These are phyloP conservation scores for Volucella bombylans DNA, from an alignment of 2,888 invertebrate species.

Conservation along the genomic window DNA sequence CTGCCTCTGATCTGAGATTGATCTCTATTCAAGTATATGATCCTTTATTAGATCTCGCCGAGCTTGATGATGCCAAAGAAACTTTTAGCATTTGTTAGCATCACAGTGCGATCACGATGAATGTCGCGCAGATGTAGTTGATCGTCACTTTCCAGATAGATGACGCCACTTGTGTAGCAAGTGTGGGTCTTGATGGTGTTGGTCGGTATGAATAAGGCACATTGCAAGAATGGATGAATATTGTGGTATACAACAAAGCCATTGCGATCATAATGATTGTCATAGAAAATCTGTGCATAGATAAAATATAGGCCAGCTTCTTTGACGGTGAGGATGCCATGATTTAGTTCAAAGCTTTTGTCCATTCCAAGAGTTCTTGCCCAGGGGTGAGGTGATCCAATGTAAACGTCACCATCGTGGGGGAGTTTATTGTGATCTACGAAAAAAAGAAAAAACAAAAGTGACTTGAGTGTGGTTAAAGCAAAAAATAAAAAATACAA, in stretches of 20 bases:
- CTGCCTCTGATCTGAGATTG: neutral
- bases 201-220: conserved; percentile 87
- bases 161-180: conserved; percentile 88
- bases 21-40: neutral
- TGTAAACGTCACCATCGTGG: conserved; percentile 80
- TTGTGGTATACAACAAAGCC: conserved; percentile 89
- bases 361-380: conserved; percentile 85
- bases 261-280: conserved; percentile 89
- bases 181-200: conserved; percentile 86
- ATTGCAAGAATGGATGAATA: conserved; percentile 87
- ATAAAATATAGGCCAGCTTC: conserved; percentile 89
- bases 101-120: conserved; percentile 79
- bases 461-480: no score
- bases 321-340: conserved; percentile 87
- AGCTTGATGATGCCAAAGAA: conserved; percentile 92
- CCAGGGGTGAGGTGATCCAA: conserved; percentile 83
- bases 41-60: conserved; percentile 82
- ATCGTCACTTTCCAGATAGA: conserved; percentile 86
- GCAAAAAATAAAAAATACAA: no score
- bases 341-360: conserved; percentile 85
- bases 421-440: conserved; percentile 64
- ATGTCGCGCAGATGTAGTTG: conserved; percentile 88
- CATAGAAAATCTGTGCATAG: conserved; percentile 91
- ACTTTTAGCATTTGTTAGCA: conserved; percentile 87
- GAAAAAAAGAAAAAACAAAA: neutral